Base-by-base conservation (phyloP, 2,797 vertebrate species). In the Hemibagrus guttatus region DNA sequence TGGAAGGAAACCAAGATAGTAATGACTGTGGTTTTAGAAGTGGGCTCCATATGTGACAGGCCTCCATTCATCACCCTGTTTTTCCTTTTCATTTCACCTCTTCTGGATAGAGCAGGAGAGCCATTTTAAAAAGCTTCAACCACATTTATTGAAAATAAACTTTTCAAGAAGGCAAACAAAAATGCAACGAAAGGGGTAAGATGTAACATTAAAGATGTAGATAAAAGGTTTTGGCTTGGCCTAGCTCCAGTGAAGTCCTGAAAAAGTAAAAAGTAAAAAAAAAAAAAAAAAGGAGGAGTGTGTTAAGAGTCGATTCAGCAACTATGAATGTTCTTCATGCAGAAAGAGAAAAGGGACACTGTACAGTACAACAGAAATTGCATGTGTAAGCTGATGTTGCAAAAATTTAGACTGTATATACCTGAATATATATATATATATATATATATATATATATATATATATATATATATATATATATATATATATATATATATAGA, bases 1-100 rank as follows among this genome's bases (percentile, higher is more conserved):
- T 89, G 87, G 89, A 90, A 76, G n/a, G n/a, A 86, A 86, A 91
- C 87, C 87, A 89, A 84, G 39, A 89, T 86, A 90, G 88, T 87
- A 89, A 90, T 88, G 86, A 85, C 86, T 88, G 88, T 88, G 89
- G 90, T 89, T 90, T 90, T 85, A 76, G 84, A 90, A 89, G 87
- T 81, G 68, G 90, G 85, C 88, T 91, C 87, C 85, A 75, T 21
- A 84, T 89, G 76, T 90, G 89, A 90, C 89, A 88, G 87, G 76
- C 82, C 83, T 89, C 84, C 87, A 89, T 90, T 89, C 89, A 92
- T 91, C 90, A 89, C 85, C 56, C 74, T 86, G 81, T 87, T 88
- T 89, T 91, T 90, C 87, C 86, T 87, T 82, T 89, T 90, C 84
- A 86, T 89, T 89, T 89, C 26, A 14, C 84, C 81, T 87, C 87